phyloP scores from a whole-genome alignment of 2,113 vertebrate species.

The Lethenteron camtschaticum region DNA sequence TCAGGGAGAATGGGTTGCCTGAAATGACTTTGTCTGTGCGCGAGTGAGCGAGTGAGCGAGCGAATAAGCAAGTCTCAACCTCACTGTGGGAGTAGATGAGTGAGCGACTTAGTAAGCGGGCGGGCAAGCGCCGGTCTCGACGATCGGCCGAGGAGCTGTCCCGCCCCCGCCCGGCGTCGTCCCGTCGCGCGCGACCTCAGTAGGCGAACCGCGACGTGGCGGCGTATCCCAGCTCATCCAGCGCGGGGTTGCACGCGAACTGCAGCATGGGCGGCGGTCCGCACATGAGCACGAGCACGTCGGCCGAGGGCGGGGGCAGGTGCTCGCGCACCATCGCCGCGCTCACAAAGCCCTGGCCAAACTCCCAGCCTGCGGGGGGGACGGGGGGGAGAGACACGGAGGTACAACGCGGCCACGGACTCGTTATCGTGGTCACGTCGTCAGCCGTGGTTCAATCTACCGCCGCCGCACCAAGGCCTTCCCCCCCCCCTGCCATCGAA shows the following conservation, averaged over 20 bases:
- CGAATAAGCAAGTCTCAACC: too few relatives aligned
- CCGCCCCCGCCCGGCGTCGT: background rate
- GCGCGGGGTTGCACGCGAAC: slow-evolving; percentile 71
- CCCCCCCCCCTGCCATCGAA: too few relatives aligned
- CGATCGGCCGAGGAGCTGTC: background rate
- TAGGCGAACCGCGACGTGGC: slow-evolving; percentile 44
- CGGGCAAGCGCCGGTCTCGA: background rate
- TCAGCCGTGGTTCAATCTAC: too few relatives aligned
- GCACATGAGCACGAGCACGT: slow-evolving; percentile 68
- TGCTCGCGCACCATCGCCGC: slow-evolving; percentile 61
- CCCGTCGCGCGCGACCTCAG: slow-evolving; percentile 16
- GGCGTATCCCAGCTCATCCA: slow-evolving; percentile 55
- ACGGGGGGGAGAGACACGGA: background rate
- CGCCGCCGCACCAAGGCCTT: too few relatives aligned
- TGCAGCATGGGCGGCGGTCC: slow-evolving; percentile 94
- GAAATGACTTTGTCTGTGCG: too few relatives aligned
- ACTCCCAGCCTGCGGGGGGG: slow-evolving; percentile 47
- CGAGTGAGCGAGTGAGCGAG: too few relatives aligned
- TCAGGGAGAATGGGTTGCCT: too few relatives aligned
- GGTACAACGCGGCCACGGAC: too few relatives aligned
- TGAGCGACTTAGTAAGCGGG: too few relatives aligned
- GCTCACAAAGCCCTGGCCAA: slow-evolving; percentile 71
- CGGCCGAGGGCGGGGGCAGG: slow-evolving; percentile 36
- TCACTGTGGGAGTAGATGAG: too few relatives aligned
- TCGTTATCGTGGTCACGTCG: too few relatives aligned